phyloP scores from a whole-genome alignment of 2,113 vertebrate species.

The Ptyas mucosa region DNA sequence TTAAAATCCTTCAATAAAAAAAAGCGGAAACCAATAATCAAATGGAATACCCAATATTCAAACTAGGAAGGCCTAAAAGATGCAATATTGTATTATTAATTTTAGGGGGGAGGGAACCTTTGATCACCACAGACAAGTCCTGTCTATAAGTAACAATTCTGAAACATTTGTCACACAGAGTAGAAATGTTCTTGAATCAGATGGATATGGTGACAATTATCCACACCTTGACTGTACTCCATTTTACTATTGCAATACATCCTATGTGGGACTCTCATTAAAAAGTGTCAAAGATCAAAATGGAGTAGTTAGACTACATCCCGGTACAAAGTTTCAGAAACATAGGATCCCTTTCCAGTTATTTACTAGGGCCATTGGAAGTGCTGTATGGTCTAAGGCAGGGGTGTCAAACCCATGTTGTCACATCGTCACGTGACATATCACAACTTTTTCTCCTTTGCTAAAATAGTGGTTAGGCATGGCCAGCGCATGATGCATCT shows the following conservation, averaged over 20 bases:
- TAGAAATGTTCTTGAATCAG: background rate
- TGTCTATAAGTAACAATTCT: background rate
- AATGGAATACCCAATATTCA: background rate
- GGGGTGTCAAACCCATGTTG: no score
- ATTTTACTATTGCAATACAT: background rate
- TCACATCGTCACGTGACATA: no score
- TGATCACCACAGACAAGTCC: background rate
- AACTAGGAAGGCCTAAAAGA: background rate
- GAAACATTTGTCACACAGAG: background rate
- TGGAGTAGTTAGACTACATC: background rate
- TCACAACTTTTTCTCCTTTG: no score
- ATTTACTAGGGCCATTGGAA: background rate
- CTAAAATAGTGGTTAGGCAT: no score
- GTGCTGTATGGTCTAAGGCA: background rate
- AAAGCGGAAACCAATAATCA: background rate
- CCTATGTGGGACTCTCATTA: background rate
- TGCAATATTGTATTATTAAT: background rate
- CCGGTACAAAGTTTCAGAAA: background rate
- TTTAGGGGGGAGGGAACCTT: background rate
- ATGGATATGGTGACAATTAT: background rate
- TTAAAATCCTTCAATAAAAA: background rate
- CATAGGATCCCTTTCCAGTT: background rate
- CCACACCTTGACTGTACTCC: background rate
- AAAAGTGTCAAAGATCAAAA: background rate
- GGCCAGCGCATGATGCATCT: no score